Base-by-base conservation (phyloP, 2,113 vertebrate genomes). In the Cynocephalus volans region DNA sequence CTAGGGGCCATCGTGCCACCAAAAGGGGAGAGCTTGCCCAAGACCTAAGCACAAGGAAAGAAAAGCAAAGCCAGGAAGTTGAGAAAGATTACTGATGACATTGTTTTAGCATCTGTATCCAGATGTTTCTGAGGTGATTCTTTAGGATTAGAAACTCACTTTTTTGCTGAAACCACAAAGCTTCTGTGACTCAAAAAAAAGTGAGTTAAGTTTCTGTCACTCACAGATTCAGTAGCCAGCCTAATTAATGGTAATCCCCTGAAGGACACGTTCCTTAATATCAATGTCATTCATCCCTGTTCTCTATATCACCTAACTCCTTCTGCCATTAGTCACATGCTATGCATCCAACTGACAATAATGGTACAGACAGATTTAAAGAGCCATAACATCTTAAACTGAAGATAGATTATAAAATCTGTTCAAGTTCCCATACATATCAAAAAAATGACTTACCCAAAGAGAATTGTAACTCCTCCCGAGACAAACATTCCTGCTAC, bases 401-500 rank as follows among this genome's bases (percentile, higher is more conserved):
- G 52, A 90, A 96, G 77, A 41, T 4, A 70, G 45, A 81, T 45
- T 58, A 72, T 77, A 2, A 94, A 76, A 85, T 81, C 9, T 26
- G 2, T 72, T 52, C 7, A 85, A 62, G 10, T 6, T 85, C 10
- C 65, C 67, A 97, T 97, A 76, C 50, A 88, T 77, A 95, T 93
- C 41, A 58, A 93, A 95, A 95, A 85, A 86, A 69, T 31, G 64
- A 99, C 99, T 99, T 97, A 99, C 99, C 99, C 99, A 98, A 99
- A 99, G 9, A 99, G 95, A 95, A 99, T 96, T 79, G 99, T 99
- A 95, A 99, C 99, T 94, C 98, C 98, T 64, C 99, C 99, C 0
- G 99, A 99, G 80, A 99, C 95, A 97, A 99, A 99, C 93, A 99
- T 98, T 54, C 99, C 99, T 69, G 98, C 50, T 79, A 99, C 95